A percentile compares a stretch with the other conserved stretches of the same genome.
Evolutionary conservation across 2,797 vertebrate species (phyloP).

Genomic region (Acanthornis magna): DNA sequence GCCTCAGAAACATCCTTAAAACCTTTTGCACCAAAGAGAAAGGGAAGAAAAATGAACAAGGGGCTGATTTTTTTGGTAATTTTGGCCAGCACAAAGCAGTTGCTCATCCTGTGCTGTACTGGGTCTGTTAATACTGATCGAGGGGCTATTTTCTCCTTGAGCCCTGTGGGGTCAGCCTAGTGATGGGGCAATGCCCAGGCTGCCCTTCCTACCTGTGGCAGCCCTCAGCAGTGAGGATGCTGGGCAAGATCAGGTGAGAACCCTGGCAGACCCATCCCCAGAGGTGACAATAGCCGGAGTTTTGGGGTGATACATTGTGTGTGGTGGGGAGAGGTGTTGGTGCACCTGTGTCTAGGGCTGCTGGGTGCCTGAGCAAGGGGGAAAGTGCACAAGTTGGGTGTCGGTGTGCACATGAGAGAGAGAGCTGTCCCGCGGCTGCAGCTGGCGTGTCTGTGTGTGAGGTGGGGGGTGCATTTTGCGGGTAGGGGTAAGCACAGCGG

Average conservation of each 20-base stretch:
- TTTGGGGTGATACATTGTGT: not conserved
- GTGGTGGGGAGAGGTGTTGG: not conserved
- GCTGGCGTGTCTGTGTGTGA: rapidly evolving
- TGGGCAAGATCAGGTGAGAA: not conserved
- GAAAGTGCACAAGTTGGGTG: rapidly evolving
- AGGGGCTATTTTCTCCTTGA: not conserved
- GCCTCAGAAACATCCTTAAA: not conserved
- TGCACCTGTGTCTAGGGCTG: too few species aligned
- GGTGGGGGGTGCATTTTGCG: not conserved
- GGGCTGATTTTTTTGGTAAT: not conserved
- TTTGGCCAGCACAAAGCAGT: not conserved
- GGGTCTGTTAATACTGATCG: not conserved
- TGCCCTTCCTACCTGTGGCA: not conserved
- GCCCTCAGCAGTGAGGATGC: too few species aligned
- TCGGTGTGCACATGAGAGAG: rapidly evolving
- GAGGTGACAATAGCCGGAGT: not conserved
- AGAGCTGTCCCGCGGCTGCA: not conserved
- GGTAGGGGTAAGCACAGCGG: not conserved
- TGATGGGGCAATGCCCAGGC: not conserved
- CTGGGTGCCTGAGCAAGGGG: not conserved
- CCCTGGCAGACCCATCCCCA: not conserved
- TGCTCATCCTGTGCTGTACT: not conserved
- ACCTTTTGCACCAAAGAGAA: not conserved
- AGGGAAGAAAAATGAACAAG: not conserved
- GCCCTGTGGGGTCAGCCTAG: not conserved